Evolutionary conservation across 2,888 invertebrate genomes (phyloP).

Genomic region (Aspidiotus rigidus): DNA sequence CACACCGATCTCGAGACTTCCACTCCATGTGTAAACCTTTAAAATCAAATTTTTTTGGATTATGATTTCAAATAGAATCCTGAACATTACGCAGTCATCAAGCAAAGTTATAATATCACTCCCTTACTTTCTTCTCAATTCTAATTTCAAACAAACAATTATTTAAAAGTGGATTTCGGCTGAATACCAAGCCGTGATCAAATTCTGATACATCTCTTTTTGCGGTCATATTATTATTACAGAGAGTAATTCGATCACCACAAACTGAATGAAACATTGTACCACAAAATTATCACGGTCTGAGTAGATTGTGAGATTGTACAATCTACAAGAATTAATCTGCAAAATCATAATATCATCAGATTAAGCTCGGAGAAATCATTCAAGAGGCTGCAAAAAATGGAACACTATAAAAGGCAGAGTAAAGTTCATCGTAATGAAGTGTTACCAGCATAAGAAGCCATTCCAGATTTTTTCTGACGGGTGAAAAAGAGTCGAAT

Average conservation of each 20-base stretch:
- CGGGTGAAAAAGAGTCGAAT: too few species aligned
- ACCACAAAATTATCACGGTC: too few species aligned
- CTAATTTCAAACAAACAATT: slow-evolving; percentile 78
- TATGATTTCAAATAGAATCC: not conserved
- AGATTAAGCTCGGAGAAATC: too few species aligned
- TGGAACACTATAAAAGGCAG: too few species aligned
- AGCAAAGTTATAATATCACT: not conserved
- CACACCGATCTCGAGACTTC: slow-evolving; percentile 66
- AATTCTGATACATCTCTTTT: slow-evolving; percentile 70
- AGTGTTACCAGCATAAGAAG: too few species aligned
- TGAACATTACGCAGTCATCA: too few species aligned
- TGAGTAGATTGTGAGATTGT: too few species aligned
- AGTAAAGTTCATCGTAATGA: too few species aligned
- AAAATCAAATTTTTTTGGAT: slow-evolving; percentile 36
- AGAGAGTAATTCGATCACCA: slow-evolving; percentile 73
- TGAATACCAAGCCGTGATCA: slow-evolving; percentile 78
- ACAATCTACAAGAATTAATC: too few species aligned
- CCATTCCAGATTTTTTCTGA: too few species aligned
- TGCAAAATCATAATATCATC: too few species aligned
- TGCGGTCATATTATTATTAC: slow-evolving; percentile 75
- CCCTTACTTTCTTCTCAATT: slow-evolving; percentile 76
- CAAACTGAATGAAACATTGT: slow-evolving; percentile 67
- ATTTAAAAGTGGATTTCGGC: slow-evolving; percentile 66
- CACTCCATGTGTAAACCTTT: slow-evolving; percentile 71
- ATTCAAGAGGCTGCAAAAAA: too few species aligned